Percentiles rank a stretch among this genome's conserved stretches.
These are phyloP conservation scores for mouse (Mus musculus) DNA, from an alignment of 2,113 vertebrate genomes.

Conservation along the genomic window GRCm39 chr11:81413501-81414000, in stretches of 20 bases:
- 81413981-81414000: not conserved
- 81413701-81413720: accelerated
- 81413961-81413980: not conserved
- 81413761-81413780: not conserved
- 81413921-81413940: not conserved
- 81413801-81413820: not conserved
- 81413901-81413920: not conserved
- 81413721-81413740: not conserved
- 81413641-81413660: not conserved
- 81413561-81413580: too few species aligned
- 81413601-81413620: not conserved
- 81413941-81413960: too few species aligned
- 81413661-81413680: not conserved
- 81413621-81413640: not conserved
- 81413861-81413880: not conserved
- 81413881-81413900: not conserved
- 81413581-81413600: not conserved
- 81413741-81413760: not conserved
- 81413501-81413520: not conserved
- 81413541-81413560: too few species aligned
- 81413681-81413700: not conserved
- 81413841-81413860: not conserved
- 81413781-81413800: not conserved
- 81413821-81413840: not conserved
- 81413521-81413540: too few species aligned